Conservation (phyloP, 2,113 vertebrate genomes). For the Cephalopholis sonnerati region DNA sequence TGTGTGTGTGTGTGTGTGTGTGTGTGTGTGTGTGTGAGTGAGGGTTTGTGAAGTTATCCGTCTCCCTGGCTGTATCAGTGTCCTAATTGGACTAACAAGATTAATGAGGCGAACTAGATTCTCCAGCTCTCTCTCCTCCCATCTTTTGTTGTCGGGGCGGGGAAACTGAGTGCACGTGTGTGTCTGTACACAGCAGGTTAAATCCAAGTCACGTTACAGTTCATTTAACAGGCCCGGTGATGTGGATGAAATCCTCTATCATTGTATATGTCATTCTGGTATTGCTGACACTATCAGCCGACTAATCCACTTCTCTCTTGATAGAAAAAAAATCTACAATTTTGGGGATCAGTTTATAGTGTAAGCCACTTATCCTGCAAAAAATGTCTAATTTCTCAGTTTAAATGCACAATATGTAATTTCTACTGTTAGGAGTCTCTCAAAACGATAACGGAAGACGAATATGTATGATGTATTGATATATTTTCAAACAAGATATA, state of each 20-base stretch:
- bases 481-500: no score
- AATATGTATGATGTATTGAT: no score
- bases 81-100: conserved; percentile 82
- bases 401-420: neutral
- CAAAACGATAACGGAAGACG: no score
- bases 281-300: neutral
- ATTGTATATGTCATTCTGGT: conserved; percentile 13
- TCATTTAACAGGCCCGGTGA: conserved; percentile 29
- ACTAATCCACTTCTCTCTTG: conserved; percentile 20
- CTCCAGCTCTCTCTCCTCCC: conserved; percentile 56
- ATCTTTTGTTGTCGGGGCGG: conserved; percentile 40
- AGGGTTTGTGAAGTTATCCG: conserved; percentile 54
- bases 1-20: neutral
- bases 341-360: neutral
- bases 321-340: conserved; percentile 9
- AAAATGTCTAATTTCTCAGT: neutral
- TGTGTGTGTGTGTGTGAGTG: conserved; percentile 15
- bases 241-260: conserved; percentile 16
- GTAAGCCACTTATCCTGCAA: neutral
- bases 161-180: conserved; percentile 19
- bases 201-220: conserved; percentile 57
- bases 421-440: no score
- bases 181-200: conserved; percentile 38
- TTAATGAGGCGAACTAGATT: conserved; percentile 80
- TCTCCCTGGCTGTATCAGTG: conserved; percentile 63